Base-by-base conservation (phyloP, 2,888 invertebrate species). In the Tipula helvola region DNA sequence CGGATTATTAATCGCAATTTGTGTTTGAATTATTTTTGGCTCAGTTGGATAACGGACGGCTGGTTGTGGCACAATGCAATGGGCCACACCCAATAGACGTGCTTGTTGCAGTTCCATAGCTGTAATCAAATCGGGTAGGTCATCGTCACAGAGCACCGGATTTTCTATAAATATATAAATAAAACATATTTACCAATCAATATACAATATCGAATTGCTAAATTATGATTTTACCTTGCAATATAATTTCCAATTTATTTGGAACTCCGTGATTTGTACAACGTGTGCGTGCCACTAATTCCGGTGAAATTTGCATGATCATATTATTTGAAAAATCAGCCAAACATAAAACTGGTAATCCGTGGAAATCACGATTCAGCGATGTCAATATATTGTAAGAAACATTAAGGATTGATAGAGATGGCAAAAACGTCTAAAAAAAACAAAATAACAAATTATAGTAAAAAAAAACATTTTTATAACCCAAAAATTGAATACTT, bases 231-330 rank as follows among this genome's bases (percentile, higher is more conserved):
- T 39, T 92, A 97, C 97, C 96, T 94, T 96, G 95, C 88, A 97
- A 93, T 91, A 95, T 94, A 89, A 97, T 95, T 91, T 96, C 96
- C 90, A 92, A 89, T 88, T 91, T 91, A 41, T 90, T 91, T 88
- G 95, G 94, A n/a, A 96, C 95, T 87, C 96, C 96, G 89, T 96
- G 95, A 87, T 96, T 94, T 88, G 94, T 95, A 90, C 97, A 97
- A 89, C 95, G 93, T 1, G 96, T 96, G 90, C 96, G 96, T 36
- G 95, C 94, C 0, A 96, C 96, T 85, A 97, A 92, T 89, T 96
- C 96, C 86, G 94, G 93, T 87, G 95, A 95, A 36, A 97, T 93
- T 7, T 94, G 93, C 86, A 93, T 93, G 88, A 97, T 96, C 89
- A 94, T 93, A 90, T 97, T 97, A 89, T 95, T 93, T 3, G 96